Evolutionary conservation across 2,888 invertebrate species (phyloP).

Genomic region (Aphidoletes aphidimyza): DNA sequence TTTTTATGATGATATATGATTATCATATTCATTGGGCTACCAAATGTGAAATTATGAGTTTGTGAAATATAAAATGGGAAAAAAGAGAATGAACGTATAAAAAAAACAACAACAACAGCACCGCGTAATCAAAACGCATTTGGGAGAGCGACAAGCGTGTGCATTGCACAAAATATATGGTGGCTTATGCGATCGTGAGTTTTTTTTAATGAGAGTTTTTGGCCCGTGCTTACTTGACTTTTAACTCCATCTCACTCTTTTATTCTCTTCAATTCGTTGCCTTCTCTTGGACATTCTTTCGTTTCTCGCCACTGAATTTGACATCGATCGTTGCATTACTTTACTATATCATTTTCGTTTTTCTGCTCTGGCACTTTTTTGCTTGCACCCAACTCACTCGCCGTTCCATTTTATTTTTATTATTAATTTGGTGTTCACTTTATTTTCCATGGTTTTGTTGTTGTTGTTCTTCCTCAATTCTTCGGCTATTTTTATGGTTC

Average conservation of each 20-base stretch:
- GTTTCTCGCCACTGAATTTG: too few species aligned
- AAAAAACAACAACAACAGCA: background rate
- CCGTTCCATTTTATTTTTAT: background rate
- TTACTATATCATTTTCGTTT: constrained; percentile 17
- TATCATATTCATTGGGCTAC: constrained; percentile 41
- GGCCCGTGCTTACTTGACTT: background rate
- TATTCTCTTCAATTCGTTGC: background rate
- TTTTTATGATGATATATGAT: constrained; percentile 43
- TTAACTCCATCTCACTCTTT: background rate
- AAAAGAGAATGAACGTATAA: background rate
- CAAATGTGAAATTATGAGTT: constrained; percentile 31
- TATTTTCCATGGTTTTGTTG: constrained; percentile 6
- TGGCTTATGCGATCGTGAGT: background rate
- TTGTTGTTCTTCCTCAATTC: background rate
- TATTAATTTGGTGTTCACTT: constrained; percentile 29
- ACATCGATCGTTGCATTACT: background rate
- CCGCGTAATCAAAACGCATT: too few species aligned
- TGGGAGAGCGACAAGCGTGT: constrained; percentile 2
- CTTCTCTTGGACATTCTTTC: background rate
- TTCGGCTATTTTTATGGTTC: background rate
- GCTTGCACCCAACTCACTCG: background rate
- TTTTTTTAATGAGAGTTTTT: background rate
- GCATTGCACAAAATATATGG: background rate
- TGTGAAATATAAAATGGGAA: background rate
- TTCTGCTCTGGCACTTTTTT: constrained; percentile 22